phyloP scores from a whole-genome alignment of 2,888 invertebrate genomes.

The Leptothorax acervorum region DNA sequence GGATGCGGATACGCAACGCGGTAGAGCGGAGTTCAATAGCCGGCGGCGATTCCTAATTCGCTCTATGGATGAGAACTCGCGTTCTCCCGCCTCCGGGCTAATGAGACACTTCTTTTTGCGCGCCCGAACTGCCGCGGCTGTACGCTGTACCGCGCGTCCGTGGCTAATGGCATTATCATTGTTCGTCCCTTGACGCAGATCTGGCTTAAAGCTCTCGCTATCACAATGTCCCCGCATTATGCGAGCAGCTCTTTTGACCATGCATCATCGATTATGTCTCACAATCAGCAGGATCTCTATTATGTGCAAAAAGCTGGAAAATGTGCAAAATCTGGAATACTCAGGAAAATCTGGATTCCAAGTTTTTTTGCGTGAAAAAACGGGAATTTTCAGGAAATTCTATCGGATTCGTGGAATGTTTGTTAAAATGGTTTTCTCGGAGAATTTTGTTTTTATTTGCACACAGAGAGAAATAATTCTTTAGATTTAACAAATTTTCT shows the following conservation, averaged over 20 bases:
- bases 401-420: background rate
- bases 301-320: background rate
- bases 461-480: no score
- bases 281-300: background rate
- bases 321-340: background rate
- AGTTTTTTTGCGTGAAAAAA: background rate
- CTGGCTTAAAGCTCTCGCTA: background rate
- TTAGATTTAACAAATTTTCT: no score
- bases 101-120: constrained; percentile 34
- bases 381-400: background rate
- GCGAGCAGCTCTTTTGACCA: background rate
- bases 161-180: constrained; percentile 64
- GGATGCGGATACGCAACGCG: background rate
- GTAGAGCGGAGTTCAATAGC: constrained; percentile 11
- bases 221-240: background rate
- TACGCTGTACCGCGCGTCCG: background rate
- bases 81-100: background rate
- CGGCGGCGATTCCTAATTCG: constrained; percentile 21
- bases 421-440: background rate
- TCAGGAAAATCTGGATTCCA: background rate
- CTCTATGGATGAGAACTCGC: background rate
- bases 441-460: background rate
- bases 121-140: background rate
- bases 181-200: constrained; percentile 2
- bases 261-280: background rate